These are phyloP conservation scores for Calliphora vicina DNA, from an alignment of 1,140 invertebrate genomes.

Conservation along the genomic window DNA sequence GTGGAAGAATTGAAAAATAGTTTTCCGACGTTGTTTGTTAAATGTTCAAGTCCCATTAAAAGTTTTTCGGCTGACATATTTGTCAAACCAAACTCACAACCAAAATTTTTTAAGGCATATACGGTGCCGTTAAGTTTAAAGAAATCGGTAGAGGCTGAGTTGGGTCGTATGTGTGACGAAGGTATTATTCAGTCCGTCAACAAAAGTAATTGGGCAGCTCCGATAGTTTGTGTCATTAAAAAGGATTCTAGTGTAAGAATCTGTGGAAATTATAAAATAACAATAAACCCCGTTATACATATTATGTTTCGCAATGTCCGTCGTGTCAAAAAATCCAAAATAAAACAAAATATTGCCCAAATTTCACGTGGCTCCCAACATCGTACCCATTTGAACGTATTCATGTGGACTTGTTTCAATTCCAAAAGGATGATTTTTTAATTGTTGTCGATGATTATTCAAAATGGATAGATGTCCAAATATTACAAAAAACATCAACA, in stretches of 20 bases:
- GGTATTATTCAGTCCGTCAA: slow-evolving; percentile 12
- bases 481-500: slow-evolving; percentile 1
- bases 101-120: slow-evolving; percentile 17
- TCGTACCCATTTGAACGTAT: slow-evolving; percentile 9
- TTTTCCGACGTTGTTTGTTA: background rate
- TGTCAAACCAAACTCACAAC: slow-evolving; percentile 2
- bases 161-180: background rate
- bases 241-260: slow-evolving; percentile 1
- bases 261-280: slow-evolving; percentile 29
- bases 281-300: slow-evolving; percentile 25
- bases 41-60: background rate
- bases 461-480: slow-evolving; percentile 12
- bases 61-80: background rate
- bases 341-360: background rate
- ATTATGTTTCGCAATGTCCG: background rate
- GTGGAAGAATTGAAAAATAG: slow-evolving; percentile 1
- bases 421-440: slow-evolving; percentile 20
- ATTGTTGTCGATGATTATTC: slow-evolving; percentile 2
- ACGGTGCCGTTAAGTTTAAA: background rate
- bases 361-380: background rate
- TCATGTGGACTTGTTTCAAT: slow-evolving; percentile 1
- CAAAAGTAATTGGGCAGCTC: slow-evolving; percentile 15
- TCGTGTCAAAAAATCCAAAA: slow-evolving; percentile 21
- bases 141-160: background rate
- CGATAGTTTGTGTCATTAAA: slow-evolving; percentile 29